Percentiles rank a stretch among this genome's conserved stretches.
Evolutionary conservation across 2,797 vertebrate species (phyloP).

Genomic region (Linurgus olivaceus): DNA sequence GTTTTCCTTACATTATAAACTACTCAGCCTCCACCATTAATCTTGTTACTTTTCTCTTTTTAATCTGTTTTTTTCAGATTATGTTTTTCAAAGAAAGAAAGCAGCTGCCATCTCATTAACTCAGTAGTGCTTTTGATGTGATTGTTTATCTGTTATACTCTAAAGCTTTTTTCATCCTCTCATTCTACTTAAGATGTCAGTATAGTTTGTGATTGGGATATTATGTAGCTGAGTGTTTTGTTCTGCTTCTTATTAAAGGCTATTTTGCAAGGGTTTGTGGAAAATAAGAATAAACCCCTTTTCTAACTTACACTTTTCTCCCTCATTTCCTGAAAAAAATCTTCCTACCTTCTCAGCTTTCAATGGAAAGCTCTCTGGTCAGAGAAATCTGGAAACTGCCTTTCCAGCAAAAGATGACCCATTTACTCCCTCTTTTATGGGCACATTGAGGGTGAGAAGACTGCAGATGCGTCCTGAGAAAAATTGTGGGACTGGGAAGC

Average conservation of each 20-base stretch:
- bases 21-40: background rate
- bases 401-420: background rate
- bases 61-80: background rate
- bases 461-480: background rate
- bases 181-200: background rate
- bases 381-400: background rate
- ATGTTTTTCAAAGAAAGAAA: background rate
- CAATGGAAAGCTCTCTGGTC: background rate
- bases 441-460: background rate
- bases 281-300: background rate
- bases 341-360: background rate
- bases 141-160: constrained; percentile 11
- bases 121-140: background rate
- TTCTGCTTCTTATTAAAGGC: constrained; percentile 9
- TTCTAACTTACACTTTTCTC: background rate
- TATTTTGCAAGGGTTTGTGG: constrained; percentile 35
- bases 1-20: background rate
- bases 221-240: background rate
- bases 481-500: background rate
- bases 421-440: background rate
- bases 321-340: background rate
- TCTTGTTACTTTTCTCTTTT: background rate
- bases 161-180: background rate
- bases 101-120: constrained; percentile 10
- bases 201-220: constrained; percentile 15